These are phyloP conservation scores for Rhabdomys dilectus DNA, from an alignment of 2,113 vertebrate species.

Conservation along the genomic window DNA sequence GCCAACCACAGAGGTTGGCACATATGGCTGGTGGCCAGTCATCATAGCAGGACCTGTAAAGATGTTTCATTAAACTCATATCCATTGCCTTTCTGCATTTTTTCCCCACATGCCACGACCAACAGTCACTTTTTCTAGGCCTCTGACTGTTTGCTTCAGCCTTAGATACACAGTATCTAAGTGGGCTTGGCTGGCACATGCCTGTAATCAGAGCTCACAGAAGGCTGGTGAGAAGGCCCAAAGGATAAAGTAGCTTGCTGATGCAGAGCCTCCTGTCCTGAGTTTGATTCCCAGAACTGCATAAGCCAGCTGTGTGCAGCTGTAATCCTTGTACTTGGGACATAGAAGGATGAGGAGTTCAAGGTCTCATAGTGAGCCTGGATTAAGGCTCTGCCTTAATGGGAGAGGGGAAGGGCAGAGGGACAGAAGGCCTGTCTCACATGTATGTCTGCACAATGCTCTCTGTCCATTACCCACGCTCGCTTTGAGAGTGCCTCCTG, in stretches of 20 bases:
- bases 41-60: not conserved
- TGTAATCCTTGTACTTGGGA: not conserved
- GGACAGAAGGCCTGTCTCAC: too few relatives aligned
- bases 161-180: not conserved
- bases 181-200: not conserved
- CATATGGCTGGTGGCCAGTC: not conserved
- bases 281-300: not conserved
- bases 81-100: not conserved
- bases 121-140: not conserved
- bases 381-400: not conserved
- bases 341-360: not conserved
- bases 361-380: not conserved
- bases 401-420: not conserved
- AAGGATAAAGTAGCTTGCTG: not conserved
- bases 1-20: not conserved
- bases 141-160: not conserved
- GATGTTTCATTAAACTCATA: not conserved
- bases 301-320: not conserved
- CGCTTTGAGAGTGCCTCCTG: not conserved
- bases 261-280: not conserved
- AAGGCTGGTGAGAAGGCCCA: too few relatives aligned
- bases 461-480: not conserved
- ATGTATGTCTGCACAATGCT: not conserved
- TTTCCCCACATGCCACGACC: not conserved
- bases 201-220: not conserved